Evolutionary conservation across 2,797 vertebrate genomes (phyloP).

Genomic region (Picus viridis): DNA sequence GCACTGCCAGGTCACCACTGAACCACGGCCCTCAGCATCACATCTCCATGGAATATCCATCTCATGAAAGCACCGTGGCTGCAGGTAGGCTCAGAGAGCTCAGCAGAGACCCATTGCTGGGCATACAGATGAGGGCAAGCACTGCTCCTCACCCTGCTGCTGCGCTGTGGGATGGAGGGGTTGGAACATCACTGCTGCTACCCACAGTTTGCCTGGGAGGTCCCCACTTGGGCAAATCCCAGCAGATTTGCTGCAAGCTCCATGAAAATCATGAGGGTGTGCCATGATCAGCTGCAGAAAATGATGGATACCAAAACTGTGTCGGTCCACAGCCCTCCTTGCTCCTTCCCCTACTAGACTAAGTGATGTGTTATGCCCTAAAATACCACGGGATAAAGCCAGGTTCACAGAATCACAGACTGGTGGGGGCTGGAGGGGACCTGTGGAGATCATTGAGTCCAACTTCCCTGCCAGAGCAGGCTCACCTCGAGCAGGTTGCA

Average conservation of each 20-base stretch:
- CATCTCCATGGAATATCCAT: fast-evolving
- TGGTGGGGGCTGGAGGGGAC: too few relatives aligned
- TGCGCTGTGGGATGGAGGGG: fast-evolving
- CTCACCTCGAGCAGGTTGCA: too few relatives aligned
- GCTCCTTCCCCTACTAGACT: neutral
- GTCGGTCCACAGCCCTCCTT: neutral
- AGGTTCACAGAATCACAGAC: too few relatives aligned
- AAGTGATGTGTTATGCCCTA: fast-evolving
- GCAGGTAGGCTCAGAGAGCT: too few relatives aligned
- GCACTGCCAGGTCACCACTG: too few relatives aligned
- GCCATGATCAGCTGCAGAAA: fast-evolving
- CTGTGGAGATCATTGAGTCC: too few relatives aligned
- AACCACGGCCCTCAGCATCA: too few relatives aligned
- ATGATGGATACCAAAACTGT: fast-evolving
- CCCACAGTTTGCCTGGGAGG: neutral
- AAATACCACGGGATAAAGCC: fast-evolving
- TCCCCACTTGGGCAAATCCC: neutral
- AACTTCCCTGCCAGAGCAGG: too few relatives aligned
- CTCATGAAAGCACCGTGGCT: neutral
- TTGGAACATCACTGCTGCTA: fast-evolving
- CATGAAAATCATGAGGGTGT: fast-evolving
- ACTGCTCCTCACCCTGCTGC: neutral
- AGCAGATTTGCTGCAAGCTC: neutral
- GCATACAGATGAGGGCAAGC: fast-evolving
- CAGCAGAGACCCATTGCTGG: fast-evolving